phyloP scores from a whole-genome alignment of 2,888 invertebrate genomes.

The Chloromyia formosa region DNA sequence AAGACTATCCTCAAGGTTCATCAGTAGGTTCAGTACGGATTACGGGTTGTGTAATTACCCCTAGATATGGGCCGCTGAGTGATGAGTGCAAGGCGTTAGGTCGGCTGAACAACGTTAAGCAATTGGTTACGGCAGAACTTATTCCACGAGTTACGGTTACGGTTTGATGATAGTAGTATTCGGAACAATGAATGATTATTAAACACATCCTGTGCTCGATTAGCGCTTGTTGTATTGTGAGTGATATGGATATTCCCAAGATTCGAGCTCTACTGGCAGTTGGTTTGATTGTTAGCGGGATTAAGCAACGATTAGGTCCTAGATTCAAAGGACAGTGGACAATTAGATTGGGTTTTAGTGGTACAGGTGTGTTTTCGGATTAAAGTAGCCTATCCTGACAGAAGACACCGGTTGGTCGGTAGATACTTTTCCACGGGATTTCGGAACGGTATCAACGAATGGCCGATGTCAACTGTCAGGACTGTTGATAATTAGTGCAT shows the following conservation, averaged over 20 bases:
- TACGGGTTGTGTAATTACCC: slow-evolving; percentile 12
- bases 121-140: no score
- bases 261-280: slow-evolving; percentile 16
- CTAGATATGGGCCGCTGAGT: no score
- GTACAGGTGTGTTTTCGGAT: background rate
- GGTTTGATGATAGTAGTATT: background rate
- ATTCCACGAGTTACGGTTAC: background rate
- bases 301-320: slow-evolving; percentile 27
- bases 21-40: background rate
- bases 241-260: background rate
- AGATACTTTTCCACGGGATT: no score
- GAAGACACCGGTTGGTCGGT: background rate
- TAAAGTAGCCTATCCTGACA: background rate
- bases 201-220: slow-evolving; percentile 7
- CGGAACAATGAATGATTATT: no score
- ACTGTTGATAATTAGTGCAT: background rate
- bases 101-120: background rate
- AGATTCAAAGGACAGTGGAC: slow-evolving; percentile 13
- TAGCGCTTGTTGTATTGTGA: background rate
- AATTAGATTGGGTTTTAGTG: slow-evolving; percentile 24
- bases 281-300: slow-evolving; percentile 25
- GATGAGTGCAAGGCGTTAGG: slow-evolving; percentile 7
- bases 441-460: no score
- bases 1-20: background rate
- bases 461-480: background rate